Evolutionary conservation across 2,113 vertebrate genomes (phyloP).

Genomic region (Mirza zaza): DNA sequence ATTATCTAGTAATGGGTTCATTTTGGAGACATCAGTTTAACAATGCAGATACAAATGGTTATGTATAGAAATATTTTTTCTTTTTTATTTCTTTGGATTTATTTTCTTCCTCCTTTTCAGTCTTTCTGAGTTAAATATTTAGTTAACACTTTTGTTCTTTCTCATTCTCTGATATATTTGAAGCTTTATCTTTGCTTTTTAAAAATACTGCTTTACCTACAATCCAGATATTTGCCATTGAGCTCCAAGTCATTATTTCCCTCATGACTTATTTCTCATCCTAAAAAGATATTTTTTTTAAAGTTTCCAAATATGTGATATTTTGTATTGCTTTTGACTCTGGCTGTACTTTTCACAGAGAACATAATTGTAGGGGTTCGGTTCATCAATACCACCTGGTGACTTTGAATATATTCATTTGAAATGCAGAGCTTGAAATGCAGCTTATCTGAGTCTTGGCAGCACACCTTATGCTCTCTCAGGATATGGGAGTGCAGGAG

Average conservation of each 20-base stretch:
- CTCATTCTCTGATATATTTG: neutral
- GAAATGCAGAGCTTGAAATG: neutral
- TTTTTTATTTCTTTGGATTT: neutral
- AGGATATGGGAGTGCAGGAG: neutral
- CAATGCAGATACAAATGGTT: neutral
- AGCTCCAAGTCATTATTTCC: neutral
- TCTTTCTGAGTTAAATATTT: neutral
- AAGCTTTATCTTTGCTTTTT: neutral
- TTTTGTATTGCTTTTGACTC: neutral
- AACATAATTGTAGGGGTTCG: neutral
- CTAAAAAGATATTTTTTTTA: neutral
- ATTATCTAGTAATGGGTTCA: neutral
- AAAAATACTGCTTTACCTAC: neutral
- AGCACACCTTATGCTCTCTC: neutral
- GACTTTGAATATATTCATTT: neutral
- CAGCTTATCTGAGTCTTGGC: neutral
- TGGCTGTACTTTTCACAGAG: neutral
- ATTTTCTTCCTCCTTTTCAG: neutral
- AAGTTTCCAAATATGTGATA: neutral
- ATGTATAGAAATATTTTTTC: neutral
- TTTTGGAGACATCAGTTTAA: neutral
- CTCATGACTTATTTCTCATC: neutral
- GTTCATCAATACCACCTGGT: neutral
- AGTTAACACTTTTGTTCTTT: neutral
- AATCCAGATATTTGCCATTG: neutral